A percentile compares a stretch with the other conserved stretches of the same genome.
Conservation (phyloP, 2,113 vertebrate species). For the Dromaius novaehollandiae region DNA sequence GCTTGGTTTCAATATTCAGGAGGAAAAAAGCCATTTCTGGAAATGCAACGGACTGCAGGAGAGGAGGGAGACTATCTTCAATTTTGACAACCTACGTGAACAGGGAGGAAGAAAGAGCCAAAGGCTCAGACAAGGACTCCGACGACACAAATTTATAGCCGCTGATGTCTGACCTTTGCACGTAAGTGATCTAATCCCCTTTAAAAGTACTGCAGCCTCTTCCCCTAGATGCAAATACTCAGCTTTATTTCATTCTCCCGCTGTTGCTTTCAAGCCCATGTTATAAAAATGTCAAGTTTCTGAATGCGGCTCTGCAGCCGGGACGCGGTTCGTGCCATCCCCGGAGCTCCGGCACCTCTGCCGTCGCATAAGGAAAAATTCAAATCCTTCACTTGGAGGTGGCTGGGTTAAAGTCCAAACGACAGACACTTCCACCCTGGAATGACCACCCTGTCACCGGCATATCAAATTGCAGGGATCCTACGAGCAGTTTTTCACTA, state of each 20-base stretch:
- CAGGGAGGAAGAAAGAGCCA: background rate
- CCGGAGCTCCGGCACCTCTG: background rate
- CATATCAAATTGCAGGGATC: background rate
- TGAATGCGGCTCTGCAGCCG: background rate
- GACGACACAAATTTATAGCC: background rate
- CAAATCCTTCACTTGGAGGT: background rate
- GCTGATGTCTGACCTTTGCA: background rate
- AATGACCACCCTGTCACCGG: accelerated
- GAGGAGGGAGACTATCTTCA: background rate
- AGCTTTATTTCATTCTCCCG: background rate
- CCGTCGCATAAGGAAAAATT: background rate
- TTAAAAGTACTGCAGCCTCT: background rate
- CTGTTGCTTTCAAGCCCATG: background rate
- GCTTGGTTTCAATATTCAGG: background rate
- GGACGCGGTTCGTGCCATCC: background rate
- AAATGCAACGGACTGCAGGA: background rate
- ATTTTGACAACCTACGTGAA: background rate
- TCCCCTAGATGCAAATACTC: background rate
- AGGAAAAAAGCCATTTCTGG: background rate
- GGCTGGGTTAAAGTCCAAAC: background rate
- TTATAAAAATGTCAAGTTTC: background rate
- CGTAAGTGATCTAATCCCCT: background rate
- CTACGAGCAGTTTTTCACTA: background rate
- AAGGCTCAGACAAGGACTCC: background rate
- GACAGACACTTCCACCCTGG: background rate